Conservation (phyloP, 2,888 invertebrate species). For the Tenthredo notha region DNA sequence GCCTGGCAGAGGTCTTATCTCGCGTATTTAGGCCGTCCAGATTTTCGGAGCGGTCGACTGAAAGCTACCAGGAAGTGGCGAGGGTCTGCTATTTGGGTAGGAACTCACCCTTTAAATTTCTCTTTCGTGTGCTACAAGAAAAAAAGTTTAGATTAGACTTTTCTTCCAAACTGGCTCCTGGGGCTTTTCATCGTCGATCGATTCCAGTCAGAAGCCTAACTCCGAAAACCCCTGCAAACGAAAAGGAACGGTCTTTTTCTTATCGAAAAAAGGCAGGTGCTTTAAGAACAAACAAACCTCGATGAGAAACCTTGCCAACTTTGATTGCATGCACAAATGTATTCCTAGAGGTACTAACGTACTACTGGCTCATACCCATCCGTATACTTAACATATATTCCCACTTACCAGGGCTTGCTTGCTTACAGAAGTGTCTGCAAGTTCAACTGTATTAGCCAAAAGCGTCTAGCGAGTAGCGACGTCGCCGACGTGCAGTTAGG, state of each 20-base stretch:
- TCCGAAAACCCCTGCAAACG: background rate
- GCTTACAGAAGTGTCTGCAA: constrained; percentile 35
- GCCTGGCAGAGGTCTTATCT: constrained; percentile 34
- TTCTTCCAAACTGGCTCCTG: constrained; percentile 44
- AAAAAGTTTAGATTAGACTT: constrained; percentile 43
- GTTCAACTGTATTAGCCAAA: constrained; percentile 30
- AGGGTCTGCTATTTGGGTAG: constrained; percentile 34
- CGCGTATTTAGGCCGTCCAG: constrained; percentile 24
- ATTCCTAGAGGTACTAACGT: background rate
- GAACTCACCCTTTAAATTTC: constrained; percentile 27
- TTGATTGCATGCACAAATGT: constrained; percentile 28
- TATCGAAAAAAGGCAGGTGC: constrained; percentile 28
- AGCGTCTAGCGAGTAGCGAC: constrained; percentile 25
- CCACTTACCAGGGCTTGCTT: constrained; percentile 17
- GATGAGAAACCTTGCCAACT: constrained; percentile 34
- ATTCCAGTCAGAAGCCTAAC: constrained; percentile 24
- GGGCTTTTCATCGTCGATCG: constrained; percentile 43
- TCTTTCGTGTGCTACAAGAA: constrained; percentile 33
- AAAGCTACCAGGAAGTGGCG: constrained; percentile 23
- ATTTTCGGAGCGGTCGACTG: constrained; percentile 22
- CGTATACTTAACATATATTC: constrained; percentile 20
- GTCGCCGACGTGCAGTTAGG: constrained; percentile 32
- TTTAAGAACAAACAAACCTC: constrained; percentile 29
- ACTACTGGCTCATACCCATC: background rate
- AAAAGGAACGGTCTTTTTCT: constrained; percentile 28